Percentiles rank a stretch among this genome's conserved stretches.
These are phyloP conservation scores for Malachius bipustulatus DNA, from an alignment of 2,888 invertebrate species.

Conservation along the genomic window DNA sequence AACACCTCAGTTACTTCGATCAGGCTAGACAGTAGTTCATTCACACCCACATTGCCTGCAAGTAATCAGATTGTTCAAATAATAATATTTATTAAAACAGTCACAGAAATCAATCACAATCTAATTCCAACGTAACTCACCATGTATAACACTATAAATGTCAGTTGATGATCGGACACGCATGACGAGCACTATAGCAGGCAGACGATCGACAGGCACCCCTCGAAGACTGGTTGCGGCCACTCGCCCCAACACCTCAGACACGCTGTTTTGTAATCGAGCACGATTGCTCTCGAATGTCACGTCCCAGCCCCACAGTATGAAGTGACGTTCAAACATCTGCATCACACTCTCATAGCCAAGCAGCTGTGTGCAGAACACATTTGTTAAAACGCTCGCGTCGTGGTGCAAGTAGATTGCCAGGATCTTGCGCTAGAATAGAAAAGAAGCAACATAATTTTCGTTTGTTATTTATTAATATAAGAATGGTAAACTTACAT, in stretches of 20 bases:
- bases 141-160: slow-evolving; percentile 81
- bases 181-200: slow-evolving; percentile 81
- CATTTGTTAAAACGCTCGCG: slow-evolving; percentile 86
- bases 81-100: slow-evolving; percentile 9
- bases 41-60: slow-evolving; percentile 72
- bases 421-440: slow-evolving; percentile 72
- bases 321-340: slow-evolving; percentile 78
- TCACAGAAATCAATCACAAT: slow-evolving; percentile 6
- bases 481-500: slow-evolving; percentile 63
- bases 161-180: slow-evolving; percentile 80
- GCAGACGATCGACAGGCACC: slow-evolving; percentile 74
- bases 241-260: slow-evolving; percentile 65
- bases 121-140: slow-evolving; percentile 44
- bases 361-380: slow-evolving; percentile 90
- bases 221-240: slow-evolving; percentile 75
- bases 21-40: slow-evolving; percentile 75
- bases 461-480: too few relatives aligned
- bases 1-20: slow-evolving; percentile 83
- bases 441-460: too few relatives aligned
- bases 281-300: slow-evolving; percentile 75
- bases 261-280: slow-evolving; percentile 65
- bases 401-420: slow-evolving; percentile 96
- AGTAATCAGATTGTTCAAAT: slow-evolving; percentile 6
- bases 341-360: slow-evolving; percentile 86
- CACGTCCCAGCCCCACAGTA: slow-evolving; percentile 96